These are phyloP conservation scores for Pristionchus arcanus DNA, from an alignment of 2,888 invertebrate species.

Conservation along the genomic window DNA sequence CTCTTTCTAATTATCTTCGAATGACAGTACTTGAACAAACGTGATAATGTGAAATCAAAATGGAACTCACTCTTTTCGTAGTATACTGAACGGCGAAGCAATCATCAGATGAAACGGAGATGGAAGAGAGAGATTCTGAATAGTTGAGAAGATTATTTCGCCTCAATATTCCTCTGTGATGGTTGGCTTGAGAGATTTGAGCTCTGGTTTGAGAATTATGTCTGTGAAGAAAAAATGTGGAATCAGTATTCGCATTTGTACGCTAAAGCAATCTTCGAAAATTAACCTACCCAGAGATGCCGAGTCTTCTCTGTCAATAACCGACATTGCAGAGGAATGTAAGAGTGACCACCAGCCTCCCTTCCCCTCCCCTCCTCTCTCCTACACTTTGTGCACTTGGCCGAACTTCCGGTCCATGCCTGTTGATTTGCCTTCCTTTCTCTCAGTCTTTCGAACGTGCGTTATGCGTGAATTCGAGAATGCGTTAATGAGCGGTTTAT, in stretches of 20 bases:
- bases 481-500: background rate
- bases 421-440: background rate
- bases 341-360: background rate
- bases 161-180: background rate
- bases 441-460: background rate
- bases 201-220: no score
- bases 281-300: background rate
- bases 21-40: background rate
- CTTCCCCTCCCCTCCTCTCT: background rate
- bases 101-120: slow-evolving; percentile 36
- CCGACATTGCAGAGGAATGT: background rate
- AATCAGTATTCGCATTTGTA: no score
- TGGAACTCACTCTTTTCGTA: background rate
- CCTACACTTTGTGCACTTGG: background rate
- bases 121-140: slow-evolving; percentile 43
- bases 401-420: slow-evolving; percentile 2
- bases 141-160: background rate
- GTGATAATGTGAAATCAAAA: background rate
- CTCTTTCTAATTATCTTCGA: no score
- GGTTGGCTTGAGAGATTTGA: no score
- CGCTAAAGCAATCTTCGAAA: no score
- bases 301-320: background rate
- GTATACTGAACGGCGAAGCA: slow-evolving; percentile 22
- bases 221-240: background rate
- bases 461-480: background rate